Evolutionary conservation across 1,140 invertebrate species (phyloP), one percentile per base, ranked within the genome.

Genomic region (Paracyclopina nana): DNA sequence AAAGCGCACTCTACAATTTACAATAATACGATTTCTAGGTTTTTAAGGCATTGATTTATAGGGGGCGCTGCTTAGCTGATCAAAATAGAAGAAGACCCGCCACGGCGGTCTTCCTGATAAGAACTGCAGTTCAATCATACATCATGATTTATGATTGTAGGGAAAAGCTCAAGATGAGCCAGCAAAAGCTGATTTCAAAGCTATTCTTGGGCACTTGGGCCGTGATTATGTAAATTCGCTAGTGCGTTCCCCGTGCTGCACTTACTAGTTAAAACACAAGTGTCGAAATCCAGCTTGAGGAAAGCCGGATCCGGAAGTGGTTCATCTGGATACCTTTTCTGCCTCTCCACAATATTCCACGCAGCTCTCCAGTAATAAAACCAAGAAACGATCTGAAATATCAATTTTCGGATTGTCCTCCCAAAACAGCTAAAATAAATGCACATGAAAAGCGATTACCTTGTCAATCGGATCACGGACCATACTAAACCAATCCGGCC

Each of bases 401-500:
- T 58, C 1, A 63, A 64, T n/a, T n/a, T n/a, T n/a, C n/a, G n/a
- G n/a, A n/a, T n/a, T n/a, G n/a, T n/a, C n/a, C n/a, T n/a, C n/a
- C n/a, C n/a, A n/a, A n/a, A n/a, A n/a, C n/a, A n/a, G n/a, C n/a
- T n/a, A n/a, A n/a, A n/a, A n/a, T n/a, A n/a, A n/a, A n/a, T n/a
- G n/a, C n/a, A n/a, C n/a, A n/a, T n/a, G n/a, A n/a, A n/a, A n/a
- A n/a, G n/a, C n/a, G 0, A 58, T 60, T 18, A 65, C 50, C 24
- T 64, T 58, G 45, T 63, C 60, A 8, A 73, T 61, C 6, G 77
- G 77, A 59, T 79, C 70, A 56, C 76, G 64, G 5, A 79, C 68
- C 34, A 80, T 56, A 54, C 76, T 77, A 43, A 79, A 70, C 59
- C 72, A 78, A 26, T 71, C 70, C 1, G 77, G 77, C 40, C 56